Evolutionary conservation across 2,888 invertebrate genomes (phyloP).

Genomic region (Calameuta pallipes): DNA sequence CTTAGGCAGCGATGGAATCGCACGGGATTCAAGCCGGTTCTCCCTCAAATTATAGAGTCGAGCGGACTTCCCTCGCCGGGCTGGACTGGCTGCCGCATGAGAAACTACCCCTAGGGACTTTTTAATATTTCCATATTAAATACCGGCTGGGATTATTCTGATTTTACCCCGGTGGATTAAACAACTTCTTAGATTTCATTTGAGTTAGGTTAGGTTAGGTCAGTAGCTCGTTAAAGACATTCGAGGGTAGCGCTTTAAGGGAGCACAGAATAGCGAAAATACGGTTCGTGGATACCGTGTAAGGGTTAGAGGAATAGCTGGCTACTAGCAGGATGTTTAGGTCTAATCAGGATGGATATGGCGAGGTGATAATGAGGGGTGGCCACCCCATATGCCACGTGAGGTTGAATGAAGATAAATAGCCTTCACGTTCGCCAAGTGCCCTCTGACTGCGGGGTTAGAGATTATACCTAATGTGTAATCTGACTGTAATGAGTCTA

Average conservation of each 20-base stretch:
- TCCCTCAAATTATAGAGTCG: conserved; percentile 29
- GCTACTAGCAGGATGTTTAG: conserved; percentile 39
- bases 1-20: conserved; percentile 18
- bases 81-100: not conserved
- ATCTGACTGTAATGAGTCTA: not conserved
- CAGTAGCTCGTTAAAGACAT: not conserved
- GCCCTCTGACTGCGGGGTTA: not conserved
- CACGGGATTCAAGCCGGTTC: not conserved
- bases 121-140: not conserved
- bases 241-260: not conserved
- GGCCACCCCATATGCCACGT: conserved; percentile 34
- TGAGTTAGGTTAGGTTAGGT: not conserved
- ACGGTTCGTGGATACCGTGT: not conserved
- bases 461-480: not conserved
- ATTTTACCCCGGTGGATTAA: not conserved
- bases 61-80: conserved; percentile 8
- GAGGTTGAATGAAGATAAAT: conserved; percentile 55
- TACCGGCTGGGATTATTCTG: not conserved
- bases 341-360: conserved; percentile 58
- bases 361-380: conserved; percentile 48
- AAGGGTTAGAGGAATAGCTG: not conserved
- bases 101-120: not conserved
- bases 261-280: not conserved
- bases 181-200: not conserved
- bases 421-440: conserved; percentile 33